Evolutionary conservation across 2,888 invertebrate species (phyloP).

Genomic region (Smittia sp.): DNA sequence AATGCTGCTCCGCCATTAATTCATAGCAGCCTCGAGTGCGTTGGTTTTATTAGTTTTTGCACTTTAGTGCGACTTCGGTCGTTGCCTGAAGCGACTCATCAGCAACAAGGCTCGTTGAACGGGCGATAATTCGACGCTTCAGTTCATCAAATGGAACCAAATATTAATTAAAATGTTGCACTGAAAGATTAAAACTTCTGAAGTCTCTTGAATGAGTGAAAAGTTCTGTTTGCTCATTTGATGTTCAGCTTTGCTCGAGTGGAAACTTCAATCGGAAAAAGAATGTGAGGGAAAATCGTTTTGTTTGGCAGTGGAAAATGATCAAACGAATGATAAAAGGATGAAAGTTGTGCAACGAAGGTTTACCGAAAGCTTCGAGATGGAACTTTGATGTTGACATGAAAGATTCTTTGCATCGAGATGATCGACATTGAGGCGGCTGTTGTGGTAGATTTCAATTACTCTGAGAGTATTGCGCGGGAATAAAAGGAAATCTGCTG

Average conservation of each 20-base stretch:
- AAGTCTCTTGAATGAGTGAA: neutral
- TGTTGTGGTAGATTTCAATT: neutral
- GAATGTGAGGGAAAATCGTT: neutral
- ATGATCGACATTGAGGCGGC: neutral
- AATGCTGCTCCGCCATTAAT: neutral
- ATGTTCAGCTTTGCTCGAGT: neutral
- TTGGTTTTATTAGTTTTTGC: constrained; percentile 13
- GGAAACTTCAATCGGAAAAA: neutral
- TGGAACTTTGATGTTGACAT: neutral
- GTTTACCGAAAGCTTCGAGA: neutral
- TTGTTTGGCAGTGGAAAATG: neutral
- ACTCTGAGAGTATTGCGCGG: neutral
- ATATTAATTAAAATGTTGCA: too few species aligned
- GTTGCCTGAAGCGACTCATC: too few species aligned
- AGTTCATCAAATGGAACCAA: too few species aligned
- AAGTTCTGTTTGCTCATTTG: neutral
- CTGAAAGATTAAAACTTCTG: too few species aligned
- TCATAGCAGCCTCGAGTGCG: neutral
- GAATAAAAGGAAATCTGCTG: neutral
- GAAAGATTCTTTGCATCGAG: neutral
- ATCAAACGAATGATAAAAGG: constrained; percentile 12
- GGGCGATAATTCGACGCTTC: too few species aligned
- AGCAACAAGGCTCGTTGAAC: too few species aligned
- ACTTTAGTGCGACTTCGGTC: too few species aligned
- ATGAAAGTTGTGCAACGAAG: neutral